These are phyloP conservation scores for Allygus modestus DNA, from an alignment of 2,888 invertebrate species.

Conservation along the genomic window DNA sequence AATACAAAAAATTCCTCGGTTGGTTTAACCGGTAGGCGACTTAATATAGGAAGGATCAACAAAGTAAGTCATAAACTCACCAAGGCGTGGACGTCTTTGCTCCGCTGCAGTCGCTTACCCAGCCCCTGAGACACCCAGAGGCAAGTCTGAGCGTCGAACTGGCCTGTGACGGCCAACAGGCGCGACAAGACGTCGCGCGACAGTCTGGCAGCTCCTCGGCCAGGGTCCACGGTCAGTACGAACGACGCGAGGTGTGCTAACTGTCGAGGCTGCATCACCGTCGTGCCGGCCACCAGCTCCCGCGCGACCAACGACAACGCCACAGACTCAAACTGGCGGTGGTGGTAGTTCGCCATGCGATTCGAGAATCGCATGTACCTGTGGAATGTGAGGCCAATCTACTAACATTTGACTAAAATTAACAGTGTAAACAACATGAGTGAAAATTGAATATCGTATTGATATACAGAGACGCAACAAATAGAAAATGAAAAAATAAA, in stretches of 20 bases:
- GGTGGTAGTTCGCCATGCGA: constrained; percentile 19
- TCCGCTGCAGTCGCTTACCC: neutral
- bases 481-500: no score
- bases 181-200: neutral
- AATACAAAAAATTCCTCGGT: no score
- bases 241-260: constrained; percentile 12
- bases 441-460: no score
- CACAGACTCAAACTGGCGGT: neutral
- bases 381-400: neutral
- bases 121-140: neutral
- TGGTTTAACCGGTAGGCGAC: no score
- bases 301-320: neutral
- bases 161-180: neutral
- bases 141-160: neutral
- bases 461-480: no score
- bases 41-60: no score
- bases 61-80: no score
- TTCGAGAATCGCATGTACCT: constrained; percentile 33
- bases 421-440: no score
- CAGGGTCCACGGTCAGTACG: neutral
- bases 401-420: no score
- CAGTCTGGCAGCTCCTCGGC: constrained; percentile 10
- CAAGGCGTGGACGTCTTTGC: neutral
- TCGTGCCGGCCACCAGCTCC: constrained; percentile 28
- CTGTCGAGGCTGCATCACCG: neutral